Evolutionary conservation across 2,113 vertebrate species (phyloP).

Genomic region (Leptodactylus fuscus): DNA sequence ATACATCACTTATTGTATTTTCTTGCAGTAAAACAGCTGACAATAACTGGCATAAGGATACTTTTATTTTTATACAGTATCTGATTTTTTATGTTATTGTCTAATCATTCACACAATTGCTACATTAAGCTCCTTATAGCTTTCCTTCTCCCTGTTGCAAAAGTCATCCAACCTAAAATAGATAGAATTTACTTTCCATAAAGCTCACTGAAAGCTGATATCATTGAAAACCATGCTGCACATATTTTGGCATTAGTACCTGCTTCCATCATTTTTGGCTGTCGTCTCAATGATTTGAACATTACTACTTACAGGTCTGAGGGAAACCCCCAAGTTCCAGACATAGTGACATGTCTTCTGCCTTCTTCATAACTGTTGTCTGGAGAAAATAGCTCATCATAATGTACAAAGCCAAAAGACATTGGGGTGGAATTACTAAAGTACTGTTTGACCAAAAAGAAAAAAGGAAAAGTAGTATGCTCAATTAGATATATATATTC

Average conservation of each 20-base stretch:
- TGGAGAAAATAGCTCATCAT: conserved; percentile 47
- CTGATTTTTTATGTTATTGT: too few relatives aligned
- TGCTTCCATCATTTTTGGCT: conserved; percentile 43
- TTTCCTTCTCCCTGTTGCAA: neutral
- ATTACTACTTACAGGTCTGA: conserved; percentile 29
- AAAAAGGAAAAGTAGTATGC: neutral
- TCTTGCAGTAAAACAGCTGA: too few relatives aligned
- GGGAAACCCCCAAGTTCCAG: conserved; percentile 40
- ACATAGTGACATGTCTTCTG: conserved; percentile 41
- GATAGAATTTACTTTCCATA: neutral
- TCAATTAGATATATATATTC: neutral
- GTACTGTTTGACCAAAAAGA: neutral
- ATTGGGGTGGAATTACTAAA: neutral
- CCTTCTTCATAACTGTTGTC: conserved; percentile 17
- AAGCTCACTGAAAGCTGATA: conserved; percentile 41
- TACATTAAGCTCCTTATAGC: too few relatives aligned
- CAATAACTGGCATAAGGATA: too few relatives aligned
- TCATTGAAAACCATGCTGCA: conserved; percentile 25
- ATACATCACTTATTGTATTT: too few relatives aligned
- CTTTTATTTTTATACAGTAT: too few relatives aligned
- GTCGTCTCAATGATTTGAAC: conserved; percentile 21
- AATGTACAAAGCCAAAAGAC: conserved; percentile 19
- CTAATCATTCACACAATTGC: too few relatives aligned
- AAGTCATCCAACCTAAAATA: conserved; percentile 14
- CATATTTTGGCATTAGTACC: conserved; percentile 34